phyloP scores from a whole-genome alignment of 2,797 vertebrate genomes.

The Anguilla megastoma region DNA sequence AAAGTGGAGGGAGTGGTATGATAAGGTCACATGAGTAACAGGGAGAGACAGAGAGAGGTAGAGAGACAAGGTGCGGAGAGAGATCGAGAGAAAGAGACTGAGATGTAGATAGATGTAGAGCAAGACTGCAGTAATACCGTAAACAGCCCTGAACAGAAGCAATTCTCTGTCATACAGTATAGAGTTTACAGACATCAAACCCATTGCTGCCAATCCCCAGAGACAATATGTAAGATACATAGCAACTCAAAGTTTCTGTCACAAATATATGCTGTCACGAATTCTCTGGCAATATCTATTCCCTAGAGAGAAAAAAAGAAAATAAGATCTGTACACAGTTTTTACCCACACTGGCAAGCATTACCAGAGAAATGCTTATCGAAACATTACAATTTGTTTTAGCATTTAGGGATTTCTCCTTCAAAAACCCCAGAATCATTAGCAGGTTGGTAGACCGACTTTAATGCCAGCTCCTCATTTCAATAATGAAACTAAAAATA shows the following conservation, averaged over 20 bases:
- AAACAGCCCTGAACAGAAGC: constrained; percentile 11
- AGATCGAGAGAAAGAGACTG: constrained; percentile 49
- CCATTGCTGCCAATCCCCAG: not conserved
- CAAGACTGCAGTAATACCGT: constrained; percentile 25
- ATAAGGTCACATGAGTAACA: not conserved
- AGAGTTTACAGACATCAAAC: constrained; percentile 16
- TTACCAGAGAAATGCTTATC: not conserved
- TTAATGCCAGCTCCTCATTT: constrained; percentile 29
- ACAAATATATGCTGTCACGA: constrained; percentile 16
- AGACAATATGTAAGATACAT: constrained; percentile 29
- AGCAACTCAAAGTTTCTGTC: not conserved
- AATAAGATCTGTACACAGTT: not conserved
- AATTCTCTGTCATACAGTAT: not conserved
- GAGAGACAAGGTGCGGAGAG: constrained; percentile 26
- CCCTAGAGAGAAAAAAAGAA: not conserved
- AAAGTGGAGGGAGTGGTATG: not conserved
- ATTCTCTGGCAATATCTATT: constrained; percentile 5
- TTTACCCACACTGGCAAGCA: not conserved
- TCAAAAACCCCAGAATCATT: not conserved
- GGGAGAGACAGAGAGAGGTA: constrained; percentile 52
- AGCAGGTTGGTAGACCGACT: constrained; percentile 7
- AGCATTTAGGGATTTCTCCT: not conserved
- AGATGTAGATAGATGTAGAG: not conserved
- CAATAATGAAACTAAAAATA: constrained; percentile 46
- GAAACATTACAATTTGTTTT: not conserved